Base-by-base conservation (phyloP, 2,113 vertebrate genomes). In the Anguilla japonica region DNA sequence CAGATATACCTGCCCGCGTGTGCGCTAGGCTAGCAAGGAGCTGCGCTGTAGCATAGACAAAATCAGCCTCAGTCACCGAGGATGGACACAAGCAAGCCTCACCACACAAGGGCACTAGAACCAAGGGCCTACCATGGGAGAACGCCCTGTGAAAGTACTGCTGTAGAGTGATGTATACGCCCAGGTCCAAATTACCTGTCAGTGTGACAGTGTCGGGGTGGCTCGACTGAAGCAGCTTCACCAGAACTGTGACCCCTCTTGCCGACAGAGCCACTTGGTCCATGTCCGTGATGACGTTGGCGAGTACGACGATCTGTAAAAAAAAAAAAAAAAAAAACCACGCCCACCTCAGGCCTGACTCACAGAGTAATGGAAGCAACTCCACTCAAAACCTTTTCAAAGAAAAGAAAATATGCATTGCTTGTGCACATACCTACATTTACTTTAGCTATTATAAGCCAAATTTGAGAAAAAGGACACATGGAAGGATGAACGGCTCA, bases 301-400 rank as follows among this genome's bases (percentile, higher is more conserved):
- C 93, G 80, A 96, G 91, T 41, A 95, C 83, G n/a, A 96, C 92
- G 80, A 95, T 95, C 96, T 96, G 88, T 86, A 53, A 91, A 91
- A 34, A 34, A n/a, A n/a, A 91, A 34, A 34, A n/a, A n/a, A n/a
- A 34, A 34, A 34, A 78, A 82, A 26, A 86, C 79, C 34, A 83
- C 13, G 7, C n/a, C 78, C 50, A 11, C 50, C 43, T 6, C 22
- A 29, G 20, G 2, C 29, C 13, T 29, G 8, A 29, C 22, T 63
- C 5, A 9, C 11, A 3, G 60, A 22, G 60, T 22, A 67, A 67
- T 26, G 5, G 60, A 67, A 80, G 75, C 43, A 0, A 46, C 43
- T 46, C 43, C 43, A 46, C 43, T 46, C 43, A 46, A 79, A 79
- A 79, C 39, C 14, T 79, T 79, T 79, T 79, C 8, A 39, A 34